Evolutionary conservation across 2,888 invertebrate species (phyloP), one percentile per base, ranked within the genome.

Genomic region (Thecophora atra): DNA sequence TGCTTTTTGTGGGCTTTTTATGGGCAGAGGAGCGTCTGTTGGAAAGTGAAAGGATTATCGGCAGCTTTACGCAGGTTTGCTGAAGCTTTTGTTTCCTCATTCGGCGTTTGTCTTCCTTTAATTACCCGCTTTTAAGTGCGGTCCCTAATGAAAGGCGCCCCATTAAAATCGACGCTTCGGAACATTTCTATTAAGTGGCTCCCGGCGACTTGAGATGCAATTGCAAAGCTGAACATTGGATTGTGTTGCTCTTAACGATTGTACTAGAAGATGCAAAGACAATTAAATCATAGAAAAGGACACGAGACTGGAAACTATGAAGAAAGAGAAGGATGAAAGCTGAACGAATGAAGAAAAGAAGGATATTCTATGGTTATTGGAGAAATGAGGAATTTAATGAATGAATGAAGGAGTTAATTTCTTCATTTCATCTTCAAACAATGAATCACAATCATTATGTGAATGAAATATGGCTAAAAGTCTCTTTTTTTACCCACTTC

Each of bases 11-110:
- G 19, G 24, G 5, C 21, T 21, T 47, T 64, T 64, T 47, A 64
- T 64, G 64, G 64, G 24, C 47, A 44, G 26, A 64, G 44, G 17
- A 44, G 21, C 47, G 64, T 42, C 42, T 44, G 24, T 28, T 64
- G 15, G 21, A 64, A 64, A 37, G 44, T 64, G 64, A 64, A 64
- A 64, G 64, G 64, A 64, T 64, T 47, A 64, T 64, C 64, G 64
- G 47, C 64, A 15, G 47, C 47, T 64, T 47, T 64, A 64, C 64
- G 24, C 26, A 64, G 26, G 17, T 21, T 47, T 44, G 0, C 26
- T n/a, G n/a, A 11, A 26, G 37, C 37, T 24, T 64, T 21, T 19
- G 42, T 21, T 64, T 26, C 24, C 2, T 13, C 13, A 5, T 24
- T n/a, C 19, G 17, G 17, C 30, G 44, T 47, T 47, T 44, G 24